Conservation (phyloP, 2,888 invertebrate species). For the Coecobrya sp. region DNA sequence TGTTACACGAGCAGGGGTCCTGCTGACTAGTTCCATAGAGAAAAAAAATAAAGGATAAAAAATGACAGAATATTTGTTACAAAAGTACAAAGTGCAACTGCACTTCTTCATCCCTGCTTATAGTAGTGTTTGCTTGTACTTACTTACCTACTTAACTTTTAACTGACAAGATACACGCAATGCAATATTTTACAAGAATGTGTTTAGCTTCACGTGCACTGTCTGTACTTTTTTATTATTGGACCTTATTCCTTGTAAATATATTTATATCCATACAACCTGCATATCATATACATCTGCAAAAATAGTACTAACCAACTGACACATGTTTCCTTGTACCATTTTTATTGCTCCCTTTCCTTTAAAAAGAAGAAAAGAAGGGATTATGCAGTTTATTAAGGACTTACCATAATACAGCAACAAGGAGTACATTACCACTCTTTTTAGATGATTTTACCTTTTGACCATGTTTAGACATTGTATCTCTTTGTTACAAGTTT, state of each 20-base stretch:
- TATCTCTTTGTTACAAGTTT: background rate
- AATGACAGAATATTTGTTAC: constrained; percentile 44
- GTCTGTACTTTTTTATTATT: background rate
- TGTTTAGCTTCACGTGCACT: background rate
- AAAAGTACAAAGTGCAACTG: constrained; percentile 62
- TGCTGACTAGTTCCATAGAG: constrained; percentile 58
- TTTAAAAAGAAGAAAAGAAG: constrained; percentile 50
- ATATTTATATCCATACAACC: background rate
- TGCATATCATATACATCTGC: too few species aligned
- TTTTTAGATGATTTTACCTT: constrained; percentile 37
- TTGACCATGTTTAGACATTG: constrained; percentile 23
- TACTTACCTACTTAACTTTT: constrained; percentile 40
- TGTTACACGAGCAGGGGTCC: constrained; percentile 37
- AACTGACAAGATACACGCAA: constrained; percentile 45
- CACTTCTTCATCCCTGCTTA: too few species aligned
- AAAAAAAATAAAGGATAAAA: constrained; percentile 36
- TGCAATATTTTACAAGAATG: constrained; percentile 32
- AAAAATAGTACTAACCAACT: constrained; percentile 60
- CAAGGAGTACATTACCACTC: constrained; percentile 11
- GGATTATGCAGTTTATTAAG: constrained; percentile 66
- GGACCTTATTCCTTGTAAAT: background rate
- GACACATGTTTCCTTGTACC: constrained; percentile 81
- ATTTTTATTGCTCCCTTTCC: constrained; percentile 56
- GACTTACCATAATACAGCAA: constrained; percentile 46
- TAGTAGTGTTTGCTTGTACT: too few species aligned